These are phyloP conservation scores for Microctonus hyperodae DNA, from an alignment of 2,888 invertebrate genomes.

Conservation along the genomic window DNA sequence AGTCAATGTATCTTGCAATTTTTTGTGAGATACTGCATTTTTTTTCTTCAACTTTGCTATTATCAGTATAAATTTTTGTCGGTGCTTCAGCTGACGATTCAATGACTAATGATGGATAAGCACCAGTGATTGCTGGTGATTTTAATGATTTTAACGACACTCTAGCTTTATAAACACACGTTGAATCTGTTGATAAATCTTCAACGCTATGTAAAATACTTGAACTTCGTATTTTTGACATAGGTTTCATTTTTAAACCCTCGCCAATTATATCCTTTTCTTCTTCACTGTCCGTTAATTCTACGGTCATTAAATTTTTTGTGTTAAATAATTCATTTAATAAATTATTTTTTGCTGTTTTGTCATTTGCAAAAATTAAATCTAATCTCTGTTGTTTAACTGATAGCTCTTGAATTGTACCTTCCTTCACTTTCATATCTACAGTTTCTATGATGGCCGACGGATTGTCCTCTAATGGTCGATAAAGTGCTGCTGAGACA, in stretches of 20 bases:
- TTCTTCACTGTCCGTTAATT: slow-evolving; percentile 65
- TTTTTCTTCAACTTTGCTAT: slow-evolving; percentile 12
- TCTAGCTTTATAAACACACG: slow-evolving; percentile 75
- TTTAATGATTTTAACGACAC: slow-evolving; percentile 57
- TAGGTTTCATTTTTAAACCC: slow-evolving; percentile 66
- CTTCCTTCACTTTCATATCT: slow-evolving; percentile 38
- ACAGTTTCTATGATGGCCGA: slow-evolving; percentile 41
- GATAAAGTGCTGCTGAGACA: slow-evolving; percentile 74
- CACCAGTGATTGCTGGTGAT: slow-evolving; percentile 50
- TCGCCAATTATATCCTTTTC: slow-evolving; percentile 68
- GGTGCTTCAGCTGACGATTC: slow-evolving; percentile 16
- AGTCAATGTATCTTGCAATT: slow-evolving; percentile 69
- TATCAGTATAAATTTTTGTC: neutral
- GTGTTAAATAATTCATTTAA: slow-evolving; percentile 61
- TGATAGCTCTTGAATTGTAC: slow-evolving; percentile 49
- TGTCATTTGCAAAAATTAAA: slow-evolving; percentile 57
- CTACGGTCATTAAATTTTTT: slow-evolving; percentile 54
- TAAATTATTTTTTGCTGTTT: slow-evolving; percentile 57
- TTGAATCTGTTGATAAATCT: slow-evolving; percentile 77
- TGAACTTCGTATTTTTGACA: slow-evolving; percentile 74
- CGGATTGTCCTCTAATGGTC: slow-evolving; percentile 65
- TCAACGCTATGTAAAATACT: slow-evolving; percentile 78
- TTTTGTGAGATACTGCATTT: slow-evolving; percentile 54
- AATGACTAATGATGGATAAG: slow-evolving; percentile 41
- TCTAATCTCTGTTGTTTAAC: slow-evolving; percentile 60